Percentiles rank a stretch among this genome's conserved stretches.
Conservation (phyloP, 2,888 invertebrate genomes). For the Ellobium chinense region DNA sequence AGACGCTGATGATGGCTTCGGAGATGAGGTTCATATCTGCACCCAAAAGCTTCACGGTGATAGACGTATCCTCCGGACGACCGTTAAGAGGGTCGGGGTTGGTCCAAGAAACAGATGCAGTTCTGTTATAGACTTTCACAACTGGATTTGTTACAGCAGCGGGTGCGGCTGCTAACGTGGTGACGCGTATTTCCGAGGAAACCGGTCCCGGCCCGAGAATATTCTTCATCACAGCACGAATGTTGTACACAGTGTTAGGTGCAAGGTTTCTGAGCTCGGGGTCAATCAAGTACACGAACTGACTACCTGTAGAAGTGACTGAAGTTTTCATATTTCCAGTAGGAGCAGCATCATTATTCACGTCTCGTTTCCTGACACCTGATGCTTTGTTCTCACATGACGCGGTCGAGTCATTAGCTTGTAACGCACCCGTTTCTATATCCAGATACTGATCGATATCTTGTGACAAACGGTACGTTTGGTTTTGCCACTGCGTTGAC, state of each 20-base stretch:
- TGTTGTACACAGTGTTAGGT: conserved; percentile 10
- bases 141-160: conserved; percentile 22
- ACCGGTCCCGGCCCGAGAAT: neutral
- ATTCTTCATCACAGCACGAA: conserved; percentile 9
- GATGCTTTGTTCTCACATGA: neutral
- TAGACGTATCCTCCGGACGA: neutral
- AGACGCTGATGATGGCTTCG: neutral
- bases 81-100: conserved; percentile 31
- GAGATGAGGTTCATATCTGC: neutral
- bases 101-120: conserved; percentile 23
- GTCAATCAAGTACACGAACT: neutral
- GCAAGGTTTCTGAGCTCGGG: neutral
- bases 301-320: neutral
- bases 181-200: neutral
- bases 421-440: neutral
- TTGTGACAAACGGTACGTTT: neutral
- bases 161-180: conserved; percentile 18
- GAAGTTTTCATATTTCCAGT: neutral
- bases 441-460: conserved; percentile 1
- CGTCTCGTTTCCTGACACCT: neutral
- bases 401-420: neutral
- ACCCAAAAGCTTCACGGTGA: conserved; percentile 4
- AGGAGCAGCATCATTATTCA: neutral
- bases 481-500: neutral
- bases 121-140: conserved; percentile 9